These are phyloP conservation scores for Dendrolimus kikuchii DNA, from an alignment of 1,140 invertebrate genomes.

Conservation along the genomic window DNA sequence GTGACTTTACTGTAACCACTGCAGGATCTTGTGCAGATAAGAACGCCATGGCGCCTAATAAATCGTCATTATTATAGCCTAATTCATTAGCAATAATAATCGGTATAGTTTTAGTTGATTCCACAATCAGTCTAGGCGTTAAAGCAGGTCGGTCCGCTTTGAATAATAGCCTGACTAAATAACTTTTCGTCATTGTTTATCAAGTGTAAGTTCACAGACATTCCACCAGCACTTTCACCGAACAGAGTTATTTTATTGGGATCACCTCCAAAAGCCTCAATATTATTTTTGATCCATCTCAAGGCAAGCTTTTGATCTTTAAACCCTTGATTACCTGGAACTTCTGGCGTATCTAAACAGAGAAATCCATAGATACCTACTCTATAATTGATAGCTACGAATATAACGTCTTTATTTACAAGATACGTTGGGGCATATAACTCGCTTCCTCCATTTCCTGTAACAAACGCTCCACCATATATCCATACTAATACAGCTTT, in stretches of 20 bases:
- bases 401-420: conserved; percentile 17
- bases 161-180: conserved; percentile 13
- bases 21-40: conserved; percentile 7
- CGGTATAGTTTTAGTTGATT: conserved; percentile 9
- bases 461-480: conserved; percentile 14
- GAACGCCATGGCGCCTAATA: conserved; percentile 10
- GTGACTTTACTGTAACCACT: conserved; percentile 3
- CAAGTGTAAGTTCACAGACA: conserved; percentile 20
- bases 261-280: conserved; percentile 20
- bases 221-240: conserved; percentile 21
- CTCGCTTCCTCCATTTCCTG: conserved; percentile 7
- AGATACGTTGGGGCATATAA: conserved; percentile 17
- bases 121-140: conserved; percentile 4
- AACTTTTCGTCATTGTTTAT: conserved; percentile 17
- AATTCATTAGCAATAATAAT: conserved; percentile 15
- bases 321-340: conserved; percentile 23
- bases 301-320: conserved; percentile 21
- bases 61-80: conserved; percentile 13
- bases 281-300: conserved; percentile 20
- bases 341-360: conserved; percentile 22
- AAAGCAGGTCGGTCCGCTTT: conserved; percentile 20
- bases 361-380: conserved; percentile 19
- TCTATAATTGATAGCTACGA: conserved; percentile 21
- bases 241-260: conserved; percentile 16
- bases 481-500: conserved; percentile 16